These are phyloP conservation scores for Drosophila nigromelanica DNA, from an alignment of 1,140 invertebrate species.

Conservation along the genomic window DNA sequence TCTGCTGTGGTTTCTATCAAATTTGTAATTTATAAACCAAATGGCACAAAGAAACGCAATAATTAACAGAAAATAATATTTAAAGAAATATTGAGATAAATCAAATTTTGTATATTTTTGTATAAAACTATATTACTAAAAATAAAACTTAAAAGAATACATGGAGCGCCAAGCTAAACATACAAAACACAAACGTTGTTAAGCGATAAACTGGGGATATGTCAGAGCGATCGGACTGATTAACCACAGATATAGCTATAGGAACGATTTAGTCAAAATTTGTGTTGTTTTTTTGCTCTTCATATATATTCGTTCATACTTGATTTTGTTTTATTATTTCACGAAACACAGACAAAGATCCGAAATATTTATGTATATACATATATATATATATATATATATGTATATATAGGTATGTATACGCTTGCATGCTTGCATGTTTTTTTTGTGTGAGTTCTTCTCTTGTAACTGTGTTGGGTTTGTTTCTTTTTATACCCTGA, in stretches of 20 bases:
- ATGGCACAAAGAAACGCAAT: not conserved
- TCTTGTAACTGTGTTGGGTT: slow-evolving; percentile 40
- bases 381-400: slow-evolving; percentile 55
- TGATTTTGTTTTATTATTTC: slow-evolving; percentile 70
- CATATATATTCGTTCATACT: slow-evolving; percentile 16
- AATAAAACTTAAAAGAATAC: slow-evolving; percentile 62
- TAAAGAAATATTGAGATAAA: slow-evolving; percentile 59
- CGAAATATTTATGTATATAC: slow-evolving; percentile 73
- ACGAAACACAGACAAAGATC: slow-evolving; percentile 82
- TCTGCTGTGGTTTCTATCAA: slow-evolving; percentile 46
- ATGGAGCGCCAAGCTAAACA: slow-evolving; percentile 20
- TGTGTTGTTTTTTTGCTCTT: not conserved
- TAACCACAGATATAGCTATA: slow-evolving; percentile 12
- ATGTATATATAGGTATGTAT: slow-evolving; percentile 43
- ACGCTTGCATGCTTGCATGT: slow-evolving; percentile 45
- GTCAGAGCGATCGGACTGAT: not conserved
- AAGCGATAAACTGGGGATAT: slow-evolving; percentile 18
- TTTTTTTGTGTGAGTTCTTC: slow-evolving; percentile 39
- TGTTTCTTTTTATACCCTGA: too few species aligned
- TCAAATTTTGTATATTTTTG: slow-evolving; percentile 47
- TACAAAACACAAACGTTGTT: slow-evolving; percentile 20
- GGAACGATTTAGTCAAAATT: slow-evolving; percentile 29
- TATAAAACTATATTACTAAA: slow-evolving; percentile 52
- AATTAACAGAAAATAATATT: slow-evolving; percentile 20
- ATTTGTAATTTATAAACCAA: slow-evolving; percentile 18